Evolutionary conservation across 2,888 invertebrate genomes (phyloP).

Genomic region (Drosophila planitibia): DNA sequence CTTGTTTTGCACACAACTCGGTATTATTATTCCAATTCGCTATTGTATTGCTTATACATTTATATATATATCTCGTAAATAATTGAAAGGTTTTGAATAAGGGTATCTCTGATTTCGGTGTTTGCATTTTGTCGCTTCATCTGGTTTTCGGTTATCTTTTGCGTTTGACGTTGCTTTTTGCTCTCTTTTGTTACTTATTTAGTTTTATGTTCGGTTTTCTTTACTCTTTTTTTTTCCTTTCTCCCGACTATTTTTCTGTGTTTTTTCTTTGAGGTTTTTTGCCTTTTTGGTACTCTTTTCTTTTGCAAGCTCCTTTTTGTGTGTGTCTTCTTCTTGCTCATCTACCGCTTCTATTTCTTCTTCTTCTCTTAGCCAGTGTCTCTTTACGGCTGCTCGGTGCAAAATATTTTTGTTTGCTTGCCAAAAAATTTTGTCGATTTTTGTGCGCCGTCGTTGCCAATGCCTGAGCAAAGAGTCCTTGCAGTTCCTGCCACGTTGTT

Average conservation of each 20-base stretch:
- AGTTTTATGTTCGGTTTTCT: constrained; percentile 57
- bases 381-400: constrained; percentile 69
- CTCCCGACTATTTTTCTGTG: constrained; percentile 17
- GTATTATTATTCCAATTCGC: not conserved
- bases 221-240: constrained; percentile 21
- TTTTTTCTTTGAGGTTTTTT: constrained; percentile 30
- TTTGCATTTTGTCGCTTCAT: not conserved
- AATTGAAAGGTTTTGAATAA: not conserved
- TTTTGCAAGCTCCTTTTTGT: constrained; percentile 19
- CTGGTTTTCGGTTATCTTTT: constrained; percentile 48
- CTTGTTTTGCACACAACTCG: not conserved
- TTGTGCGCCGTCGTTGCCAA: constrained; percentile 59
- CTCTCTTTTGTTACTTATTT: constrained; percentile 64
- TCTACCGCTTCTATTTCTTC: constrained; percentile 2
- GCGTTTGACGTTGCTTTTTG: constrained; percentile 50
- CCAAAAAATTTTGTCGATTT: constrained; percentile 71
- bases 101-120: constrained; percentile 31
- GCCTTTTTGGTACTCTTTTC: constrained; percentile 12
- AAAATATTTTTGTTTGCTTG: constrained; percentile 75
- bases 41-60: not conserved
- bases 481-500: constrained; percentile 28
- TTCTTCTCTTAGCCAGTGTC: constrained; percentile 34
- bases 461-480: constrained; percentile 55
- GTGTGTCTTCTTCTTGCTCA: constrained; percentile 26
- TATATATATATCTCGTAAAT: not conserved